These are phyloP conservation scores for Plectropomus leopardus DNA, from an alignment of 2,113 vertebrate species.

Conservation along the genomic window DNA sequence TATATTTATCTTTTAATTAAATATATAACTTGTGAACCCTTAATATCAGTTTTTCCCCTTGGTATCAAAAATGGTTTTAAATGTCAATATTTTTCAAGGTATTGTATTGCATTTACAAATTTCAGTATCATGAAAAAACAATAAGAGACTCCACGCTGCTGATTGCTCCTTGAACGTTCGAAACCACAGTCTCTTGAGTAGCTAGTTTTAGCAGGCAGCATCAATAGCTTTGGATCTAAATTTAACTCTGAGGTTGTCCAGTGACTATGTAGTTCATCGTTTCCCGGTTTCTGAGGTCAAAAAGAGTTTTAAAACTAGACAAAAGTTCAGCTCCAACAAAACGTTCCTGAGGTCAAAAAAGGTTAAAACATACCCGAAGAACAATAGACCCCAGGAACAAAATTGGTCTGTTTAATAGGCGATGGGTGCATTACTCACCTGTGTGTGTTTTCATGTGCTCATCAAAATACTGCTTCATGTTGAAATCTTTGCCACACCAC, in stretches of 20 bases:
- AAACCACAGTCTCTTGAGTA: not conserved
- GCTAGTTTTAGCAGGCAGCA: not conserved
- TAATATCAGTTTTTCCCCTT: no score
- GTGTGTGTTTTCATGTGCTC: slow-evolving; percentile 99
- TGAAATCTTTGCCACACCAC: slow-evolving; percentile 99
- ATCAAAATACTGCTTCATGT: slow-evolving; percentile 99
- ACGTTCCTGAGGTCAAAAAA: not conserved
- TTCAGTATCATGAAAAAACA: no score
- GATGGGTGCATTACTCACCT: slow-evolving; percentile 85
- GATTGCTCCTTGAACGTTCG: no score
- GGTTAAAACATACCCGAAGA: no score
- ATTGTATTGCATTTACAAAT: no score
- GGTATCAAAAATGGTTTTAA: no score
- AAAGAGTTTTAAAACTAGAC: not conserved
- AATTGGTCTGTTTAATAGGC: not conserved
- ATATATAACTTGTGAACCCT: no score
- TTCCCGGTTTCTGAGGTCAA: not conserved
- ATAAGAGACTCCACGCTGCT: not conserved
- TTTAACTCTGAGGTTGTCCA: not conserved
- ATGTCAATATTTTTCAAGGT: no score
- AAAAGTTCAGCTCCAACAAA: no score
- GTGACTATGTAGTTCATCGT: not conserved
- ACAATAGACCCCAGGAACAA: not conserved
- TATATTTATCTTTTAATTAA: no score
- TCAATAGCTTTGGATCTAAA: not conserved